Evolutionary conservation across 2,888 invertebrate species (phyloP), one percentile per base, ranked within the genome.

Genomic region (Erpobdella octoculata): DNA sequence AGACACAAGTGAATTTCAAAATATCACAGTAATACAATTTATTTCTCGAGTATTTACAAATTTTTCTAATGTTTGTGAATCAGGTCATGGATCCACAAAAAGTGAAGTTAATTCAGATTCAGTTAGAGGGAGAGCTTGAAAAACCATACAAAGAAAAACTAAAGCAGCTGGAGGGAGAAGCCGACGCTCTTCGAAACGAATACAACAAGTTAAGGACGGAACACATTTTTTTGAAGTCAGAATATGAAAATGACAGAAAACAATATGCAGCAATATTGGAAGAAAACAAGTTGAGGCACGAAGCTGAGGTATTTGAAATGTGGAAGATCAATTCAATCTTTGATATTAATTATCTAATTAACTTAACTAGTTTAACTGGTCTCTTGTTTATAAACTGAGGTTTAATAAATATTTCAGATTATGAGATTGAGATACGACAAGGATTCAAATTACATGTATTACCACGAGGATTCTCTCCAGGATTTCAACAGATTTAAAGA

Each of bases 201-300:
- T 77, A 78, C 71, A 82, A 79, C 74, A 81, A 80, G 71, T 75
- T 81, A 8, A 80, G 80, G 48, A 81, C 81, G 71, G 82, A 83
- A 74, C 76, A 80, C 35, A 78, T 79, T 64, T 83, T 83, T 74
- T 74, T 83, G 31, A 81, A 82, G 76, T 78, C 81, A 0, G 83
- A 83, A 76, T 83, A 80, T 73, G 82, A 83, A 41, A 81, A 82
- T 73, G 79, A 80, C 53, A 76, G 77, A 37, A 71, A 76, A 18
- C 79, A 81, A 70, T 78, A 80, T 73, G 76, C 76, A 67, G 76
- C 79, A 33, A 76, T 80, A 15, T 18, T 81, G 18, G 79, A 80
- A 15, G 82, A 83, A 73, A 62, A 81, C 71, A 80, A 78, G 71
- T 75, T 82, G 62, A 78, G 80, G 70, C 79, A 81, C 72, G 81